Conservation (phyloP, 1,140 invertebrate genomes). For the Nebria ingens region DNA sequence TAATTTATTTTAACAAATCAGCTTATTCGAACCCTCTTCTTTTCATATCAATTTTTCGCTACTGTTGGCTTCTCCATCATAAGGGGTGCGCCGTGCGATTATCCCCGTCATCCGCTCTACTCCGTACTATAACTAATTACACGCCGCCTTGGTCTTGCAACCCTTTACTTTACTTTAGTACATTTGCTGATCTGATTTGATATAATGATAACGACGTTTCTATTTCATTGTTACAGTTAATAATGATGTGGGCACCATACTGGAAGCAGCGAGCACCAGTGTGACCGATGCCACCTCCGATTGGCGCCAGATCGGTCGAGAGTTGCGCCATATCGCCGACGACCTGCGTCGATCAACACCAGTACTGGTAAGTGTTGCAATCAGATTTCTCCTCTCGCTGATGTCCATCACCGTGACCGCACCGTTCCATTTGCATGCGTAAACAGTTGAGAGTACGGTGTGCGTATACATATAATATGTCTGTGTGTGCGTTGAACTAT, state of each 20-base stretch:
- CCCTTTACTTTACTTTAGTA: too few species aligned
- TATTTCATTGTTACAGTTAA: too few species aligned
- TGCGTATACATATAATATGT: too few species aligned
- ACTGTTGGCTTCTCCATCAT: background rate
- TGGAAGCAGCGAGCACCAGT: too few species aligned
- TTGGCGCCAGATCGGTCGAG: slow-evolving; percentile 12
- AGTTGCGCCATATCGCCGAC: slow-evolving; percentile 11
- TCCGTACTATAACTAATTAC: background rate
- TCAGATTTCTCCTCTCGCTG: background rate
- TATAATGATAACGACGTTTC: too few species aligned
- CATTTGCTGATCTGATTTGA: too few species aligned
- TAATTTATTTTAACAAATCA: background rate
- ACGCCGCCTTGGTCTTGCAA: background rate
- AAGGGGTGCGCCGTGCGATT: too few species aligned
- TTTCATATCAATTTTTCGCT: background rate
- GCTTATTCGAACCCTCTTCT: too few species aligned
- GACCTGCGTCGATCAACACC: slow-evolving; percentile 11
- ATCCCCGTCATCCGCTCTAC: background rate
- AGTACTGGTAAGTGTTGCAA: background rate
- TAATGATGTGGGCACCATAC: too few species aligned
- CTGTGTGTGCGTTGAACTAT: too few species aligned
- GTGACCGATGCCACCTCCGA: too few species aligned
- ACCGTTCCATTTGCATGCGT: background rate
- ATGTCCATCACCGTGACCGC: slow-evolving; percentile 2
- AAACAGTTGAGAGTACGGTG: background rate